A percentile compares a stretch with the other conserved stretches of the same genome.
phyloP scores from a whole-genome alignment of 2,113 vertebrate genomes.

The Martes martes region DNA sequence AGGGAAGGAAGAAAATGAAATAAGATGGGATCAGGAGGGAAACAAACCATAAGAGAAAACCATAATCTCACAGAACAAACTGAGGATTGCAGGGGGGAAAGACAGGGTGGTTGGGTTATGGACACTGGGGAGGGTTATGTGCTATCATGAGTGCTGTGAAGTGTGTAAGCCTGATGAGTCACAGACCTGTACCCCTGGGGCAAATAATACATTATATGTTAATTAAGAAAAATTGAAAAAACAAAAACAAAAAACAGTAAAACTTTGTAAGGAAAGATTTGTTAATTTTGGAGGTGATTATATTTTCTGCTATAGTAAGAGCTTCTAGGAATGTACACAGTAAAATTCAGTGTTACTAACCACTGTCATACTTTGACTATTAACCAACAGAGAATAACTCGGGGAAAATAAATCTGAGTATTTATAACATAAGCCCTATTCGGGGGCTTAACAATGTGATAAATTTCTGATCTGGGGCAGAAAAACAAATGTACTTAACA shows the following conservation, averaged over 20 bases:
- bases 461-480: not conserved
- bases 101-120: too few relatives aligned
- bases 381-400: slow-evolving; percentile 22
- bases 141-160: too few relatives aligned
- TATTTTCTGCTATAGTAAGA: not conserved
- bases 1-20: too few relatives aligned
- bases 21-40: too few relatives aligned
- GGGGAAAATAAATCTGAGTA: slow-evolving; percentile 14
- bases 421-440: not conserved
- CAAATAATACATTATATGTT: too few relatives aligned
- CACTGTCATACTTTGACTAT: not conserved
- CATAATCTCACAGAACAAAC: too few relatives aligned
- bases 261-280: not conserved
- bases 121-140: too few relatives aligned
- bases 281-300: not conserved
- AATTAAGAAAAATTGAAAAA: too few relatives aligned
- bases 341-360: slow-evolving; percentile 30
- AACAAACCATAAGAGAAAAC: too few relatives aligned
- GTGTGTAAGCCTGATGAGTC: too few relatives aligned
- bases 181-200: too few relatives aligned
- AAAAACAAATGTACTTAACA: not conserved
- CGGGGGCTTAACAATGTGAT: not conserved
- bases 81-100: too few relatives aligned
- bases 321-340: not conserved
- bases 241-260: not conserved